Evolutionary conservation across 2,888 invertebrate genomes (phyloP).

Genomic region (Lasius fuliginosus): DNA sequence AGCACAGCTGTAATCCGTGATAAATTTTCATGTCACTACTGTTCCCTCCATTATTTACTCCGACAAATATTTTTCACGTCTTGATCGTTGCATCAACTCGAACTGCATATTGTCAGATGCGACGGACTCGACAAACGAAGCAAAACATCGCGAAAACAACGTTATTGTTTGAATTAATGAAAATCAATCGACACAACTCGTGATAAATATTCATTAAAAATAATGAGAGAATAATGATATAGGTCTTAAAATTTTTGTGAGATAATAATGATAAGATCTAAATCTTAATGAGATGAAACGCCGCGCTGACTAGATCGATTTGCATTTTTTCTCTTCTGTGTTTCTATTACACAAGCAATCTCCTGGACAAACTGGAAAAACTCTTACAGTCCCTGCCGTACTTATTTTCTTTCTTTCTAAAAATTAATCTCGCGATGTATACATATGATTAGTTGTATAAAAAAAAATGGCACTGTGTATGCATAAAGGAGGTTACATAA

Average conservation of each 20-base stretch:
- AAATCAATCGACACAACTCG: background rate
- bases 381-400: background rate
- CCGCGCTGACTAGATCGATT: background rate
- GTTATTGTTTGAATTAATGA: background rate
- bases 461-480: conserved; percentile 52
- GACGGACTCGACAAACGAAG: background rate
- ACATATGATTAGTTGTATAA: background rate
- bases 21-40: background rate
- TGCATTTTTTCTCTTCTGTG: conserved; percentile 10
- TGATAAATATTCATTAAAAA: background rate
- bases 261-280: background rate
- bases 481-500: conserved; percentile 49
- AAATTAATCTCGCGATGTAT: conserved; percentile 15
- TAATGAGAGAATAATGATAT: background rate
- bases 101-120: background rate
- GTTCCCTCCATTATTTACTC: background rate
- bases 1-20: background rate
- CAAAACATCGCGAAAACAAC: background rate
- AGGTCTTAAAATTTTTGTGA: background rate
- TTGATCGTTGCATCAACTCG: background rate
- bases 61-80: background rate
- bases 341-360: background rate
- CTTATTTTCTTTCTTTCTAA: background rate
- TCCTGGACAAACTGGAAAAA: background rate
- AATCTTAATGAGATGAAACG: background rate